Base-by-base conservation (phyloP, 2,888 invertebrate species). In the Exocentrus adspersus region DNA sequence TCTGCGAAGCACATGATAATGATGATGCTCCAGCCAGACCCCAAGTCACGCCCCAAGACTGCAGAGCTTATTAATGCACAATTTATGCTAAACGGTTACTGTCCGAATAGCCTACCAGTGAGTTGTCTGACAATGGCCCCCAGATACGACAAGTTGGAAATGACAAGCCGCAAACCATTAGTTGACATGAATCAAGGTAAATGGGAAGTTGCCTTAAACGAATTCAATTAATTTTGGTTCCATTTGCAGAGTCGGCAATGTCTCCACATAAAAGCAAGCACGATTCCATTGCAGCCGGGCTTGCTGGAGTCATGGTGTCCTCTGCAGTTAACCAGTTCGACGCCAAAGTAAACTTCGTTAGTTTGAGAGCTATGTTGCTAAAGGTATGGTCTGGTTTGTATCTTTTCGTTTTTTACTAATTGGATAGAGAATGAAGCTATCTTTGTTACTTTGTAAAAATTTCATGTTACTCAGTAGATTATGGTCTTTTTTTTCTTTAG, bases 121-220 rank as follows among this genome's bases (percentile, higher is more conserved):
- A 96, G 98, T 50, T 97, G 97, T 80, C 87, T 99, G 70, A 96
- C 97, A 19, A 96, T 94, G 85, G 95, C 96, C 10, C 98, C 98
- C 0, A 87, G 98, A 64, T 91, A 94, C 71, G 94, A 93, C 80
- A 88, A 89, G 69, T 68, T 79, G n/a, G 80, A 80, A 12, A 62
- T 72, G 51, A 30, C 69, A 14, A 80, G 79, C 17, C 86, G 92
- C 42, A 87, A 89, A 67, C 93, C 94, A 9, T 85, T 94, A 12
- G 83, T 86, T 43, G 92, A 92, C 80, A 86, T 90, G 72, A 90
- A 88, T 78, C 83, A 84, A 32, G 72, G 75, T 72, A 64, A 73
- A 69, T 45, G 42, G 46, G 24, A 50, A 21, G 21, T 45, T 32
- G 1, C n/a, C 7, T 24, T 24, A n/a, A n/a, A n/a, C n/a, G n/a